Evolutionary conservation across 2,113 vertebrate genomes (phyloP).

Genomic region (Chamaea fasciata): DNA sequence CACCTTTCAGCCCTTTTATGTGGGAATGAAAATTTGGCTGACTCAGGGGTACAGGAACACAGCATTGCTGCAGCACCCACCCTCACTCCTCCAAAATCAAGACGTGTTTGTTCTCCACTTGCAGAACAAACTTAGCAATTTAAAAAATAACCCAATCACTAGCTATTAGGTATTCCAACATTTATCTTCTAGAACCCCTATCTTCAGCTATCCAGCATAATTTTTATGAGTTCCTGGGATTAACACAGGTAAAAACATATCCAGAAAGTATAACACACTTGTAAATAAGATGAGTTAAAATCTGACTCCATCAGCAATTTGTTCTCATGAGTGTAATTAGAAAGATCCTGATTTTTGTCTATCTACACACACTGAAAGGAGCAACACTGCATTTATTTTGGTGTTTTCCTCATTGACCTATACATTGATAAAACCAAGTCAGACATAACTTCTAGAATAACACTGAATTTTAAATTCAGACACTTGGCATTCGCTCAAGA

Average conservation of each 20-base stretch:
- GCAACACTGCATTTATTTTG: not conserved
- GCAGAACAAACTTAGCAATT: not conserved
- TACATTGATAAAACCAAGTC: not conserved
- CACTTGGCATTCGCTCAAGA: not conserved
- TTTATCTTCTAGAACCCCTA: not conserved
- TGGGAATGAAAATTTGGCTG: not conserved
- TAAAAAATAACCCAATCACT: not conserved
- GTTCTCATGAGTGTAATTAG: not conserved
- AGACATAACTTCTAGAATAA: not conserved
- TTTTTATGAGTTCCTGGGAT: not conserved
- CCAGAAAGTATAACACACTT: not conserved
- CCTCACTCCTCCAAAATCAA: not conserved
- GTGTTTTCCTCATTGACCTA: not conserved
- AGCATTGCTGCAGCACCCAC: not conserved
- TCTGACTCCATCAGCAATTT: not conserved
- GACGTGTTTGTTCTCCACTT: not conserved
- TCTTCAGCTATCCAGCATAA: not conserved
- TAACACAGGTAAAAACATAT: not conserved
- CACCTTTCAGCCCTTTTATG: not conserved
- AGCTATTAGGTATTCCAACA: not conserved
- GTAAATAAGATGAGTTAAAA: not conserved
- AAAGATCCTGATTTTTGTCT: not conserved
- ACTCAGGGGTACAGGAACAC: not conserved
- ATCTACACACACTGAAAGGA: not conserved
- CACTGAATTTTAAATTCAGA: slow-evolving; percentile 9